Evolutionary conservation across 2,797 vertebrate species (phyloP).

Genomic region (Clarias pachynema): DNA sequence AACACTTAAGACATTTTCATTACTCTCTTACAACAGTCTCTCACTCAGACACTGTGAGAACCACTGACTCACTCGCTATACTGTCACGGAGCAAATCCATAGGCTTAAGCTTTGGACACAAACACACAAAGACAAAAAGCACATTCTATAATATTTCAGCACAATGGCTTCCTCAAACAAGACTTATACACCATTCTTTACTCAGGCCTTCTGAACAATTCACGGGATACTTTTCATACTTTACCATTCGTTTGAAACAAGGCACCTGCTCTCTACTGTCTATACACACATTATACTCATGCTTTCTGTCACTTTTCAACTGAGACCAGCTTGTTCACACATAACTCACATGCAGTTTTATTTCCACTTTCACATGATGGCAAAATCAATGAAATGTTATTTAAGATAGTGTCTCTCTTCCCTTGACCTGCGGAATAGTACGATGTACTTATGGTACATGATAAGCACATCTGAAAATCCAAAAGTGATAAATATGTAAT

Average conservation of each 20-base stretch:
- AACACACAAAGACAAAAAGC: slow-evolving; percentile 8
- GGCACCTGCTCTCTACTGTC: background rate
- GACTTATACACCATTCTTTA: background rate
- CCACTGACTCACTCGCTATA: slow-evolving; percentile 4
- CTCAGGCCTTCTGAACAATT: background rate
- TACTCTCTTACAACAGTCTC: background rate
- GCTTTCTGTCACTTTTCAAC: slow-evolving; percentile 7
- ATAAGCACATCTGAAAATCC: background rate
- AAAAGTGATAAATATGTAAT: background rate
- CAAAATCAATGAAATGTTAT: slow-evolving; percentile 47
- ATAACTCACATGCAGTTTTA: slow-evolving; percentile 48
- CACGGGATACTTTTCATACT: background rate
- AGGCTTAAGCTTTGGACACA: slow-evolving; percentile 6
- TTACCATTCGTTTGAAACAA: slow-evolving; percentile 21
- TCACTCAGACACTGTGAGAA: slow-evolving; percentile 21
- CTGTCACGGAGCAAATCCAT: background rate
- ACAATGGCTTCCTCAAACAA: background rate
- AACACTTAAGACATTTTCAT: background rate
- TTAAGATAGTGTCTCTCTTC: slow-evolving; percentile 40
- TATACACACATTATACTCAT: slow-evolving; percentile 2
- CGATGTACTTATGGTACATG: background rate
- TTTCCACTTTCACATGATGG: slow-evolving; percentile 42
- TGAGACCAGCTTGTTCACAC: slow-evolving; percentile 20
- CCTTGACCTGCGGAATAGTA: slow-evolving; percentile 19
- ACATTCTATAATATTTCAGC: slow-evolving; percentile 8